phyloP scores from a whole-genome alignment of 2,797 vertebrate genomes.

The Eutrigla gurnardus region DNA sequence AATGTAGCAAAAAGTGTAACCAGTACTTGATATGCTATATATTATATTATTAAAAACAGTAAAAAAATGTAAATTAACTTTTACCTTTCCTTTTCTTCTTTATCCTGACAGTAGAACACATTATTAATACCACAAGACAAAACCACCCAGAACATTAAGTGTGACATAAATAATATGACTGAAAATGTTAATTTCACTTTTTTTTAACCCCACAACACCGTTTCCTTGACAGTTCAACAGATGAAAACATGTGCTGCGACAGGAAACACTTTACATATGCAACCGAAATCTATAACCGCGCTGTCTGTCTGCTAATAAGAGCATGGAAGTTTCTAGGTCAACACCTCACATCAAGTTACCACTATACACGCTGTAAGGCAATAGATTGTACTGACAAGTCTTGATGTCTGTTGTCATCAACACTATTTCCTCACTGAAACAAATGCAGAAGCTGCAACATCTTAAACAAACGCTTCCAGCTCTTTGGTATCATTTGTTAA shows the following conservation, averaged over 20 bases:
- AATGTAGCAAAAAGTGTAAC: neutral
- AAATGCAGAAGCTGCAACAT: conserved; percentile 33
- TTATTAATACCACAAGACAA: neutral
- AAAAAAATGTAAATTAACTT: neutral
- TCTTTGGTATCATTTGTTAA: neutral
- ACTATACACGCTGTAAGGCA: neutral
- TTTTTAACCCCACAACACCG: conserved; percentile 18
- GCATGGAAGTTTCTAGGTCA: neutral
- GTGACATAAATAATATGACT: neutral
- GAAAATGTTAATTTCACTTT: neutral
- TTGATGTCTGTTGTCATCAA: conserved; percentile 33
- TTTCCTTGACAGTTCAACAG: conserved; percentile 58
- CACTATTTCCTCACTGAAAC: conserved; percentile 41
- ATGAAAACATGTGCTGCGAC: conserved; percentile 45
- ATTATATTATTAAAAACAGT: neutral
- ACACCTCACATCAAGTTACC: neutral
- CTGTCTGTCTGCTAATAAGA: neutral
- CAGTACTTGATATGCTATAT: neutral
- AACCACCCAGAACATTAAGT: neutral
- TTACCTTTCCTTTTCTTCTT: conserved; percentile 73
- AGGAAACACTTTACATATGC: conserved; percentile 59
- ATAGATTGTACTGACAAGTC: neutral
- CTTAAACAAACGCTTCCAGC: neutral
- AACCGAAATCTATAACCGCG: conserved; percentile 7
- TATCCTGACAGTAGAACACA: conserved; percentile 55